Percentiles rank a stretch among this genome's conserved stretches.
phyloP scores from a whole-genome alignment of 2,113 vertebrate species.

The Phyllopteryx taeniolatus region DNA sequence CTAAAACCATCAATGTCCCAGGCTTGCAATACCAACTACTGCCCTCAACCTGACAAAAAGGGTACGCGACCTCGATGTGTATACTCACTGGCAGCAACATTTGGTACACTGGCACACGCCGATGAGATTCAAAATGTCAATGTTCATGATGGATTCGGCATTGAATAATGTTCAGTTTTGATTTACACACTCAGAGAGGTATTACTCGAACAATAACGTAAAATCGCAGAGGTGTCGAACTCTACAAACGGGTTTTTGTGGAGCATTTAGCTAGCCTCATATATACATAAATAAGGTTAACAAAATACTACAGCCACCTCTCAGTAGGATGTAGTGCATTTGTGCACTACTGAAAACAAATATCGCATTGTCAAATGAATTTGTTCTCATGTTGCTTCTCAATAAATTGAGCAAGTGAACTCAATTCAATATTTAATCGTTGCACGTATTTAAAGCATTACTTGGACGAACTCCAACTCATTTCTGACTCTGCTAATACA shows the following conservation, averaged over 20 bases:
- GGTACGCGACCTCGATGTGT: conserved; percentile 55
- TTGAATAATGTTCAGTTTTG: background rate
- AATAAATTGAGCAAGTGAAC: background rate
- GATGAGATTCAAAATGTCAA: background rate
- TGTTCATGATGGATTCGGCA: background rate
- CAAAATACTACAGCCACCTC: background rate
- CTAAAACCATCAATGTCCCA: conserved; percentile 74
- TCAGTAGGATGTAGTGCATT: background rate
- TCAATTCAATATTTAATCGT: no score
- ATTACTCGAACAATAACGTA: background rate
- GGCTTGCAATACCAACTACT: conserved; percentile 85
- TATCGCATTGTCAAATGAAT: background rate
- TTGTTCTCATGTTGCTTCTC: background rate
- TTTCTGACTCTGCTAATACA: background rate
- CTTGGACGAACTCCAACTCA: background rate
- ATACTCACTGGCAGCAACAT: background rate
- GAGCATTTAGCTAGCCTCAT: background rate
- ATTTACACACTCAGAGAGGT: background rate
- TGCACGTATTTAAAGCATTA: background rate
- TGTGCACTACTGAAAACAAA: background rate
- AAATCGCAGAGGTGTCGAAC: background rate
- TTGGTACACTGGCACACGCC: background rate
- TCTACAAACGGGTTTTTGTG: background rate
- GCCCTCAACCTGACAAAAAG: conserved; percentile 74
- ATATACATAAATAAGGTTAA: background rate